Evolutionary conservation across 1,140 invertebrate genomes (phyloP).

Genomic region (Littorina saxatilis): DNA sequence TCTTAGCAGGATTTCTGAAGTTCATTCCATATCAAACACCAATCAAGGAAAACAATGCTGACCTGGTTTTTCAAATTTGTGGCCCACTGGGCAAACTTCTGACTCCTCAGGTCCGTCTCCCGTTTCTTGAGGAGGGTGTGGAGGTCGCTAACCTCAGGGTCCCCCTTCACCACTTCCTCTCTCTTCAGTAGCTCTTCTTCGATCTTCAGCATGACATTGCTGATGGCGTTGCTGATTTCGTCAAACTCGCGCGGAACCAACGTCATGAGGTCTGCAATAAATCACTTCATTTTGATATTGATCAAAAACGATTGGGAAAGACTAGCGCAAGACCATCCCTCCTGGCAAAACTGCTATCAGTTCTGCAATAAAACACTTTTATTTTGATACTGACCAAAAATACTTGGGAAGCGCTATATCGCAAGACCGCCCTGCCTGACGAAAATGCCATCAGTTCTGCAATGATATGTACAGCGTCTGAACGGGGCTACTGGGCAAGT

Average conservation of each 20-base stretch:
- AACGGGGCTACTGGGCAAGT: too few species aligned
- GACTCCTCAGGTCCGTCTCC: slow-evolving; percentile 31
- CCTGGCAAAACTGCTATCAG: background rate
- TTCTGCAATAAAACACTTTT: too few species aligned
- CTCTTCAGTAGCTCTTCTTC: background rate
- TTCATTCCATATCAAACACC: background rate
- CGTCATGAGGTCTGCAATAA: background rate
- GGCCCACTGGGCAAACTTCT: slow-evolving; percentile 47
- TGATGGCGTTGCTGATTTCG: slow-evolving; percentile 15
- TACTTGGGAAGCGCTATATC: too few species aligned
- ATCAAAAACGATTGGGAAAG: background rate
- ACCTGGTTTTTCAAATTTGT: slow-evolving; percentile 35
- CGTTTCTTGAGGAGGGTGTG: slow-evolving; percentile 1
- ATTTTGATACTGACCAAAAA: background rate
- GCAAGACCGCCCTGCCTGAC: too few species aligned
- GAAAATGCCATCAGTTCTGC: too few species aligned
- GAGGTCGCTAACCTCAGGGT: slow-evolving; percentile 11
- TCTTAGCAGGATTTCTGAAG: background rate
- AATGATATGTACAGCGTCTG: too few species aligned
- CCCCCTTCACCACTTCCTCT: background rate
- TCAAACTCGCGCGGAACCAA: background rate
- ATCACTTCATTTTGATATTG: background rate
- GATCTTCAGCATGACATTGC: background rate
- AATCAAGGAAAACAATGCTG: background rate
- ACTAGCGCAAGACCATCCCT: background rate